These are phyloP conservation scores for Chlorodrepanis virens DNA, from an alignment of 2,113 vertebrate species.

Conservation along the genomic window DNA sequence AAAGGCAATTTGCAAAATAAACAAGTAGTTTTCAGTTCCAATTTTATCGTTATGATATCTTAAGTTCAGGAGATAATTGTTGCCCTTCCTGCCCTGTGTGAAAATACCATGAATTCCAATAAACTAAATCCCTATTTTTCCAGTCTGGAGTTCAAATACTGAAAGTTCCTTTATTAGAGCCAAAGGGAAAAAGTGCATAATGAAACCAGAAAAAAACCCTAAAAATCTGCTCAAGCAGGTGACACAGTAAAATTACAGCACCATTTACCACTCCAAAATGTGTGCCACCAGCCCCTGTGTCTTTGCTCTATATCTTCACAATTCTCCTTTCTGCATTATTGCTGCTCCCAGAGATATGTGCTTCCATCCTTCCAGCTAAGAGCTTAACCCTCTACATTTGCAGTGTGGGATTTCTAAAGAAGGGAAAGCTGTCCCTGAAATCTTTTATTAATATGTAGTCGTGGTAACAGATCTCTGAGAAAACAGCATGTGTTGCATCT, in stretches of 20 bases:
- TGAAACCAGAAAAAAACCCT: background rate
- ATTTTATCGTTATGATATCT: background rate
- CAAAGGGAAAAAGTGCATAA: background rate
- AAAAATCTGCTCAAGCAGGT: background rate
- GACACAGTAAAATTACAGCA: background rate
- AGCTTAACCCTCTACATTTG: background rate
- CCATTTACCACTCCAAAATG: background rate
- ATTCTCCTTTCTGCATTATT: background rate
- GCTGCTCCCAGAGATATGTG: background rate
- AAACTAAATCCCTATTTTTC: background rate
- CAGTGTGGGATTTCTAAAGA: background rate
- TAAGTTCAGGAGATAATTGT: background rate
- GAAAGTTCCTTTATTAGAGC: background rate
- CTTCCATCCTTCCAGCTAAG: background rate
- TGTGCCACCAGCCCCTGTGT: background rate
- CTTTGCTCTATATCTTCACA: background rate
- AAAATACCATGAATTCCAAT: background rate
- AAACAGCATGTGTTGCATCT: background rate
- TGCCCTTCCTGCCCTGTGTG: background rate
- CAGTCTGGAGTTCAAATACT: background rate
- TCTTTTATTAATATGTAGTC: constrained; percentile 4
- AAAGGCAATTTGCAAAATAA: constrained; percentile 8
- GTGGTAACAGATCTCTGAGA: constrained; percentile 13
- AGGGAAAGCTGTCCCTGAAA: background rate
- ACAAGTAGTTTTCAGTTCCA: background rate